Evolutionary conservation across 2,113 vertebrate species (phyloP).

Genomic region (Zapus hudsonius): DNA sequence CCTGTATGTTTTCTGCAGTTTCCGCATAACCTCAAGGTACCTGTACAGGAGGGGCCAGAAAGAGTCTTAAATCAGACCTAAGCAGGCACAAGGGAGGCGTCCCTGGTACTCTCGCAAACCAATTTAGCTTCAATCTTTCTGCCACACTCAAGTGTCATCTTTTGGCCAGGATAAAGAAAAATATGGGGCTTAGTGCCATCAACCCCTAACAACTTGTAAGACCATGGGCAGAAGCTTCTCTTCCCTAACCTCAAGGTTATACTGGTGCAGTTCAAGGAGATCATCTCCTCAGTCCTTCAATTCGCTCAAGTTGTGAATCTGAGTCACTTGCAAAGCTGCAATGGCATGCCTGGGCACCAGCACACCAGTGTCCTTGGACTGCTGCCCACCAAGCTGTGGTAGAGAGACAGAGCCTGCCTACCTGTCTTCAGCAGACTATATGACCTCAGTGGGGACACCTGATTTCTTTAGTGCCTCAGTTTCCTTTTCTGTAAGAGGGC

Average conservation of each 20-base stretch:
- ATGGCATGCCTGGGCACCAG: too few species aligned
- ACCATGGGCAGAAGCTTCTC: neutral
- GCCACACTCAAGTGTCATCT: neutral
- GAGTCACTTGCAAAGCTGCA: too few species aligned
- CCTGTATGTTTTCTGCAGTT: slow-evolving; percentile 96
- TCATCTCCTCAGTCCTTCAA: neutral
- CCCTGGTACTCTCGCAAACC: neutral
- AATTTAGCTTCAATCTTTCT: fast-evolving
- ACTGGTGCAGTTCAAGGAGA: too few species aligned
- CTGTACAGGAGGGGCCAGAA: slow-evolving; percentile 79
- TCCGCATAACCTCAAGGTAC: slow-evolving; percentile 95
- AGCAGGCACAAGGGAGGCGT: neutral
- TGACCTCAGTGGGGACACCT: neutral
- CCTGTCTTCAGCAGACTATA: neutral
- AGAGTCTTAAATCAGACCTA: neutral
- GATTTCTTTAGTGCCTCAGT: neutral
- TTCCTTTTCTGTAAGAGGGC: neutral
- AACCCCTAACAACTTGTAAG: neutral
- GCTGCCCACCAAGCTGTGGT: neutral
- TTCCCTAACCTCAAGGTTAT: neutral
- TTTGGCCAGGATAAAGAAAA: neutral
- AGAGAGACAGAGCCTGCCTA: neutral
- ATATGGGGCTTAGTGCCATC: neutral
- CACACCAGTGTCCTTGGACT: neutral
- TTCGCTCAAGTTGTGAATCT: neutral